These are phyloP conservation scores for Oreocharis arfaki DNA, from an alignment of 2,113 vertebrate genomes.

Conservation along the genomic window DNA sequence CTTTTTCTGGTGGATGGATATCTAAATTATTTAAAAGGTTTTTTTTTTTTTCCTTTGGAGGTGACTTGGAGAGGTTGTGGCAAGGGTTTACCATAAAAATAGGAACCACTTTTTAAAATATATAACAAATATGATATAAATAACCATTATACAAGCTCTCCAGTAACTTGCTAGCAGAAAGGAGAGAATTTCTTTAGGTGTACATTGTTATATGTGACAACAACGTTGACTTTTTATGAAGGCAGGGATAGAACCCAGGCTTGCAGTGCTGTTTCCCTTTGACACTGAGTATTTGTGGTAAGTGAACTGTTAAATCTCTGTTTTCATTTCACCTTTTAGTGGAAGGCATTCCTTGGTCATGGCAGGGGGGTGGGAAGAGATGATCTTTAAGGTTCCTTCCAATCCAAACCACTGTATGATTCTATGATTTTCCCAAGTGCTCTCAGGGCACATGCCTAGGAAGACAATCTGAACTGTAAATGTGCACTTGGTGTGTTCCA, in stretches of 20 bases:
- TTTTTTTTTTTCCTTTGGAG: neutral
- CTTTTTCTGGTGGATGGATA: neutral
- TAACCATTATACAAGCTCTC: neutral
- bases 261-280: neutral
- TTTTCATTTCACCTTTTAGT: neutral
- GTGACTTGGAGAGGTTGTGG: neutral
- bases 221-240: neutral
- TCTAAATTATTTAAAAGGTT: slow-evolving; percentile 30
- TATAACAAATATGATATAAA: neutral
- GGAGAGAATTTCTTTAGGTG: neutral
- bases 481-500: neutral
- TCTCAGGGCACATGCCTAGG: neutral
- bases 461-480: neutral
- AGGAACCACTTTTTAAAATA: neutral
- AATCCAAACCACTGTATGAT: neutral
- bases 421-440: neutral
- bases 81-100: neutral
- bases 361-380: neutral
- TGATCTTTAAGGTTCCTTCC: neutral
- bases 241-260: neutral
- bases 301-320: neutral
- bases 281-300: neutral
- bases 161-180: neutral
- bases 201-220: neutral
- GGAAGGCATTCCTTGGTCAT: neutral